These are phyloP conservation scores for Carpatolechia fugitivella DNA, from an alignment of 2,888 invertebrate species.

Conservation along the genomic window DNA sequence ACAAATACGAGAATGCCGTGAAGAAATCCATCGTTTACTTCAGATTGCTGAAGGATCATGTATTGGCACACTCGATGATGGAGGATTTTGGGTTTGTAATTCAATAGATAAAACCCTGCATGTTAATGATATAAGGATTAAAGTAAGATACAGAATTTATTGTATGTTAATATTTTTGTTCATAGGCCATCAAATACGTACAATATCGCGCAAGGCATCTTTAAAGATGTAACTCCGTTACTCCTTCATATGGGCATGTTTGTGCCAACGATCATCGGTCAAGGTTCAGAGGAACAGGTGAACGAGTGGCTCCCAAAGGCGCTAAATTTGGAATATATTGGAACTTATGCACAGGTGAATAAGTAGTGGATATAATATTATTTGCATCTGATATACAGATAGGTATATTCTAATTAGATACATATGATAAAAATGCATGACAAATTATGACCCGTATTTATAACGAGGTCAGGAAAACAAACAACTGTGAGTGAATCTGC, in stretches of 20 bases:
- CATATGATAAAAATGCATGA: too few relatives aligned
- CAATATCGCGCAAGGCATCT: slow-evolving; percentile 40
- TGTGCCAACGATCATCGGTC: slow-evolving; percentile 90
- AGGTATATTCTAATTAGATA: too few relatives aligned
- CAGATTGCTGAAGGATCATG: slow-evolving; percentile 62
- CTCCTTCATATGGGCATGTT: slow-evolving; percentile 94
- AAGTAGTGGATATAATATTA: too few relatives aligned
- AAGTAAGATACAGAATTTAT: too few relatives aligned
- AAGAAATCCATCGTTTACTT: slow-evolving; percentile 83
- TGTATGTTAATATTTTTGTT: background rate
- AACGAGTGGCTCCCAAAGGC: slow-evolving; percentile 90
- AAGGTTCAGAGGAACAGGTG: slow-evolving; percentile 91
- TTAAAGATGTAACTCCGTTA: slow-evolving; percentile 83
- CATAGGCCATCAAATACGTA: slow-evolving; percentile 50
- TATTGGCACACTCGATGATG: slow-evolving; percentile 26
- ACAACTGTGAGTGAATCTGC: too few relatives aligned
- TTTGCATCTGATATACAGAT: too few relatives aligned
- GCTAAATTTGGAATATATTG: slow-evolving; percentile 87
- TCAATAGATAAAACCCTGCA: background rate
- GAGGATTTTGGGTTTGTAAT: slow-evolving; percentile 31
- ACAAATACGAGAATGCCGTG: slow-evolving; percentile 87
- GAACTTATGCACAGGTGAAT: slow-evolving; percentile 92
- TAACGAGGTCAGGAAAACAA: too few relatives aligned
- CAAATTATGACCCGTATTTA: too few relatives aligned
- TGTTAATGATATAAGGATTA: too few relatives aligned